Evolutionary conservation across 30 jellyfish, hydroid and myxozoan genomes (phyloP).

Genomic region (Turritopsis rubra): DNA sequence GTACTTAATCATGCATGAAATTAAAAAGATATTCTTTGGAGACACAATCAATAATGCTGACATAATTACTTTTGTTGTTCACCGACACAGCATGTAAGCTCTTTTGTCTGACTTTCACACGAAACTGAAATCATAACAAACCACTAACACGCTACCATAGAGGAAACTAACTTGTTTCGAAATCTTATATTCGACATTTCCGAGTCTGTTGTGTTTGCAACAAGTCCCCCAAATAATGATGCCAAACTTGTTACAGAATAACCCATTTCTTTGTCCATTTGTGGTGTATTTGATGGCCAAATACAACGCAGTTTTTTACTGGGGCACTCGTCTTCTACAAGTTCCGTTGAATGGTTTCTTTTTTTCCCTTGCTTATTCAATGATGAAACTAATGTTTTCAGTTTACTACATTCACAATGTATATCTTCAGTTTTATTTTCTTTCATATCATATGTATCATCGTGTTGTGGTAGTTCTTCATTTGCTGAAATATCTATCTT

Average conservation of each 20-base stretch:
- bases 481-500: background rate
- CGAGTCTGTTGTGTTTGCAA: slow-evolving; percentile 28
- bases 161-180: slow-evolving; percentile 17
- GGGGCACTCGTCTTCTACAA: slow-evolving; percentile 13
- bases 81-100: slow-evolving; percentile 7
- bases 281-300: slow-evolving; percentile 55
- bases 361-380: slow-evolving; percentile 2
- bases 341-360: slow-evolving; percentile 21
- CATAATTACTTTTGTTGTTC: background rate
- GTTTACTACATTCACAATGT: slow-evolving; percentile 12
- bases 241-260: slow-evolving; percentile 30
- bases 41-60: background rate
- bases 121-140: background rate
- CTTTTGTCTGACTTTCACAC: background rate
- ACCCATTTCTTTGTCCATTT: slow-evolving; percentile 12
- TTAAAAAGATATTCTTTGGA: background rate
- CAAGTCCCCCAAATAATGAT: slow-evolving; percentile 29
- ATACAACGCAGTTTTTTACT: slow-evolving; percentile 37
- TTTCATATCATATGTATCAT: slow-evolving; percentile 8
- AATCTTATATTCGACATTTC: slow-evolving; percentile 2
- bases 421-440: slow-evolving; percentile 13
- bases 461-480: background rate
- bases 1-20: background rate
- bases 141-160: slow-evolving; percentile 26
- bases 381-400: background rate